Conservation (phyloP, 2,113 vertebrate species). For the Eptesicus fuscus region DNA sequence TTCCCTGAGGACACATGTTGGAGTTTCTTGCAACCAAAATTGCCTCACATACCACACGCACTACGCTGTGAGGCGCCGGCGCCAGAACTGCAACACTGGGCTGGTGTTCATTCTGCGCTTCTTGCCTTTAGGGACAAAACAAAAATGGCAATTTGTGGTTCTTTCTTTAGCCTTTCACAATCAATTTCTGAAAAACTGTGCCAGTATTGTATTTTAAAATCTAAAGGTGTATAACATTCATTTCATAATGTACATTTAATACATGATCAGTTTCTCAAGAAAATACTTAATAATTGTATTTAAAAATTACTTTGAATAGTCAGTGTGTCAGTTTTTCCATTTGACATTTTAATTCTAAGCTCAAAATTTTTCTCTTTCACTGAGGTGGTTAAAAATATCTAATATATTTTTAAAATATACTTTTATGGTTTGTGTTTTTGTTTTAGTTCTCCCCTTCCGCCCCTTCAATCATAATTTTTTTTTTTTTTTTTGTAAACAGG, state of each 20-base stretch:
- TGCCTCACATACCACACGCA: background rate
- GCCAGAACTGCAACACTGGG: background rate
- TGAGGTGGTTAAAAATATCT: background rate
- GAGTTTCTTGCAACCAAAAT: conserved; percentile 5
- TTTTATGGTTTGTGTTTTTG: background rate
- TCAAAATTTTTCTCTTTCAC: background rate
- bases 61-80: background rate
- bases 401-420: background rate
- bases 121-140: background rate
- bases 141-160: background rate
- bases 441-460: background rate
- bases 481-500: background rate
- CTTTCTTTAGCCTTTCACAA: background rate
- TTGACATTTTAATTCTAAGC: conserved; percentile 20
- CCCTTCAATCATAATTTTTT: background rate
- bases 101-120: background rate
- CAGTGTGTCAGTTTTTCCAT: conserved; percentile 15
- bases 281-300: conserved; percentile 36
- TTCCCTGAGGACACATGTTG: background rate
- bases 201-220: conserved; percentile 18
- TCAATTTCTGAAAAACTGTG: background rate
- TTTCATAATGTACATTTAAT: background rate
- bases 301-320: conserved; percentile 18
- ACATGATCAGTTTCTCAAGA: background rate
- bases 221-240: background rate